Conservation (phyloP, 2,113 vertebrate genomes). For the Carassius carassius region DNA sequence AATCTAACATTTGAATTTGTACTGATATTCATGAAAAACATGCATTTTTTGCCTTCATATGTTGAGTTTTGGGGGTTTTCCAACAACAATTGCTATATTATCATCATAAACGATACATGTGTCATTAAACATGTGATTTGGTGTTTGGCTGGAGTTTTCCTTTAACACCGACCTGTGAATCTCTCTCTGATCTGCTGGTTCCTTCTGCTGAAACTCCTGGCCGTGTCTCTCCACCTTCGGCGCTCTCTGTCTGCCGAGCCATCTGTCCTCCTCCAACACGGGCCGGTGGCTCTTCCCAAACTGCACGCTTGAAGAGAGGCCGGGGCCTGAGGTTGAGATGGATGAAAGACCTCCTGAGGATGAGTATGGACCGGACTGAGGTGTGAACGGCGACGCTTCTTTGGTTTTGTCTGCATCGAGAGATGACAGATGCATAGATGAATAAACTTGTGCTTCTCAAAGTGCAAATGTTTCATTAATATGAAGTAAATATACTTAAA, state of each 20-base stretch:
- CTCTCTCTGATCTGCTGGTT: slow-evolving; percentile 80
- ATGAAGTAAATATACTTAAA: not conserved
- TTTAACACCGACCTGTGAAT: slow-evolving; percentile 79
- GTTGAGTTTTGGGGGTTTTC: not conserved
- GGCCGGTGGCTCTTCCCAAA: slow-evolving; percentile 71
- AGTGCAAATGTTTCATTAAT: not conserved
- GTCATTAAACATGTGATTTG: not conserved
- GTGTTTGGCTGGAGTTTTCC: not conserved
- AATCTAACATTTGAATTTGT: not conserved
- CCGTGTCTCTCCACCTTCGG: slow-evolving; percentile 93
- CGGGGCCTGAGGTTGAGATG: slow-evolving; percentile 80
- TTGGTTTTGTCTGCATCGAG: slow-evolving; percentile 86
- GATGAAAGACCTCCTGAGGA: slow-evolving; percentile 75
- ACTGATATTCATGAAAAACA: not conserved
- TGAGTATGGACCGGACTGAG: slow-evolving; percentile 83
- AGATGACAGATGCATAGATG: not conserved
- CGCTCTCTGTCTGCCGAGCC: slow-evolving; percentile 89
- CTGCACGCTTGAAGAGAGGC: slow-evolving; percentile 82
- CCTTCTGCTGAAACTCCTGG: slow-evolving; percentile 91
- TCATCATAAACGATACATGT: not conserved
- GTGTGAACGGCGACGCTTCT: slow-evolving; percentile 80
- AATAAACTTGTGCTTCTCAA: not conserved
- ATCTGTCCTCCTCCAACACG: slow-evolving; percentile 90
- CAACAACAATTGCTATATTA: not conserved
- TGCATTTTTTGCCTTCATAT: no score